A percentile compares a stretch with the other conserved stretches of the same genome.
Conservation (phyloP, 30 jellyfish, hydroid and myxozoan genomes). For the Chironex yamaguchii region DNA sequence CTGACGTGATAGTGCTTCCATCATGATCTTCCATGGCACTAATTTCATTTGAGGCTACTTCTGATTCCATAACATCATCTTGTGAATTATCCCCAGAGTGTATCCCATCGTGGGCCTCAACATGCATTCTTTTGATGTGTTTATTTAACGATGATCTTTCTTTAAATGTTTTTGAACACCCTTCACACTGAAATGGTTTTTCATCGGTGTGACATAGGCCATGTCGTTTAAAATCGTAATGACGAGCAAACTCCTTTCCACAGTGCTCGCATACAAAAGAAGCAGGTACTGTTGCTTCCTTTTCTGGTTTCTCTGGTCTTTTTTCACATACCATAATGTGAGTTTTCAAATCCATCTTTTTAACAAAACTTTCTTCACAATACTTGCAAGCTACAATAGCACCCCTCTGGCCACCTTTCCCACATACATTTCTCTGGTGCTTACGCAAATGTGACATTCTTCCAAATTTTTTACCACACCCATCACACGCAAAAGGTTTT, state of each 20-base stretch:
- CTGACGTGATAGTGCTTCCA: constrained; percentile 62
- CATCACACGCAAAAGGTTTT: constrained; percentile 97
- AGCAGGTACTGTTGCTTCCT: constrained; percentile 75
- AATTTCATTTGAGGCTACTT: constrained; percentile 63
- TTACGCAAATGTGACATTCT: constrained; percentile 99
- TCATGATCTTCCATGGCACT: background rate
- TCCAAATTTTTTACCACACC: constrained; percentile 96
- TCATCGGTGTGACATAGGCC: constrained; percentile 96
- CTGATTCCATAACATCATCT: constrained; percentile 85
- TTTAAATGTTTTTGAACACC: constrained; percentile 90
- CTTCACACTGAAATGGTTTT: constrained; percentile 90
- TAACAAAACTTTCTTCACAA: constrained; percentile 81
- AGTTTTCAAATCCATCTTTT: constrained; percentile 81
- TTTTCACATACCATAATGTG: constrained; percentile 88
- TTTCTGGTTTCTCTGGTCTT: constrained; percentile 87
- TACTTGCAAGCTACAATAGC: constrained; percentile 80
- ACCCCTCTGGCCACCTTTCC: constrained; percentile 77
- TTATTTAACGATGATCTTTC: constrained; percentile 92
- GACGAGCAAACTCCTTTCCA: constrained; percentile 88
- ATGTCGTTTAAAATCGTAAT: constrained; percentile 94
- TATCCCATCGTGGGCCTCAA: constrained; percentile 60
- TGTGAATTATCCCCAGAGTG: constrained; percentile 58
- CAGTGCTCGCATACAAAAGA: constrained; percentile 83
- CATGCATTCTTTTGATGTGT: constrained; percentile 95
- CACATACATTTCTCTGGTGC: constrained; percentile 98